These are phyloP conservation scores for Chironomus riparius DNA, from an alignment of 2,888 invertebrate species.

Conservation along the genomic window DNA sequence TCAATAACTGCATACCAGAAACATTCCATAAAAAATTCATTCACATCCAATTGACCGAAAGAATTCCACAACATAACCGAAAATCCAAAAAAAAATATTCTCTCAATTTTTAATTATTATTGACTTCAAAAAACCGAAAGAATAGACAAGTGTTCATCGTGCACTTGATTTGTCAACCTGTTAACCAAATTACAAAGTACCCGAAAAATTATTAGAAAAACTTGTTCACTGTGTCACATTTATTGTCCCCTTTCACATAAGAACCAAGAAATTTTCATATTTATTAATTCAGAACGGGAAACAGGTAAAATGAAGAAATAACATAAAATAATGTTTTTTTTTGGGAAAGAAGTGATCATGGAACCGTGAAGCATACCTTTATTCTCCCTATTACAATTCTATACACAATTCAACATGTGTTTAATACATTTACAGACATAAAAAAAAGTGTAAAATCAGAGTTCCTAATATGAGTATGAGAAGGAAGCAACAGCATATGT, in stretches of 20 bases:
- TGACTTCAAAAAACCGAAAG: background rate
- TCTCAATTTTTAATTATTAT: background rate
- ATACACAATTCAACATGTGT: slow-evolving; percentile 5
- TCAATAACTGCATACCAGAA: too few species aligned
- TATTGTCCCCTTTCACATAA: background rate
- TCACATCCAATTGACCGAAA: too few species aligned
- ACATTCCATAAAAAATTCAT: too few species aligned
- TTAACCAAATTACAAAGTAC: too few species aligned
- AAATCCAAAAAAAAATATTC: too few species aligned
- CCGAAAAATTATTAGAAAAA: too few species aligned
- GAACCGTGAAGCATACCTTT: slow-evolving; percentile 8
- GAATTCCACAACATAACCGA: too few species aligned
- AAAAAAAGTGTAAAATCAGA: background rate
- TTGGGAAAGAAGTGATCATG: background rate
- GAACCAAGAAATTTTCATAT: background rate
- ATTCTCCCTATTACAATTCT: background rate
- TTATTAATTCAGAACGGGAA: background rate
- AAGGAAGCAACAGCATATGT: slow-evolving; percentile 9
- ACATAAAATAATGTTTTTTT: background rate
- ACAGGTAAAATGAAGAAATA: slow-evolving; percentile 16
- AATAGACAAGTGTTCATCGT: too few species aligned
- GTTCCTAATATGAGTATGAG: background rate
- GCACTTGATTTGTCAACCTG: too few species aligned
- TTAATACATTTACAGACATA: background rate
- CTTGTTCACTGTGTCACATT: background rate